phyloP scores from a whole-genome alignment of 2,113 vertebrate genomes.

The Girardinichthys multiradiatus region DNA sequence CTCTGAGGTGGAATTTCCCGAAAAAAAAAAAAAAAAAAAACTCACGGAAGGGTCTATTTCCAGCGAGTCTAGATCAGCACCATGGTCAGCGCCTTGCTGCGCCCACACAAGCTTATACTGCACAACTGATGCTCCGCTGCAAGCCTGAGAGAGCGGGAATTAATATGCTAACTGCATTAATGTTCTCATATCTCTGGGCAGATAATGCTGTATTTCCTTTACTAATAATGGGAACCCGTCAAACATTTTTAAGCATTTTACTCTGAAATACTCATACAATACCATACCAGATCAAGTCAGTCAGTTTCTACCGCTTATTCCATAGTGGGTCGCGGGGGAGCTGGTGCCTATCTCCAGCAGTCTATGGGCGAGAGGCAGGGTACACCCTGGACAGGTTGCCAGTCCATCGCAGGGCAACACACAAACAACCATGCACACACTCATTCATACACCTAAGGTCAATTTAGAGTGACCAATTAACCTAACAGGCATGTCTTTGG shows the following conservation, averaged over 20 bases:
- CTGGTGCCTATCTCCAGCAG: no score
- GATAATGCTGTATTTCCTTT: background rate
- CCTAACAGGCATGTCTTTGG: no score
- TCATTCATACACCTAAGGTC: no score
- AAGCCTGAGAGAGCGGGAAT: background rate
- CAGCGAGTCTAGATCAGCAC: slow-evolving; percentile 51
- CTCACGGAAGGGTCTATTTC: background rate
- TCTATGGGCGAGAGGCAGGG: no score
- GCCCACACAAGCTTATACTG: background rate
- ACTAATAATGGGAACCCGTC: background rate
- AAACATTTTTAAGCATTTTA: background rate
- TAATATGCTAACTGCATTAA: background rate
- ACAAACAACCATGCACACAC: no score
- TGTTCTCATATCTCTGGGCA: background rate
- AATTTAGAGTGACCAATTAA: no score
- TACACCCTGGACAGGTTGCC: no score
- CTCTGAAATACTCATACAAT: no score
- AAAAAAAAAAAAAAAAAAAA: background rate
- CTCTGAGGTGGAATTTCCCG: background rate
- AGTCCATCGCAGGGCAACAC: no score
- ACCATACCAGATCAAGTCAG: no score
- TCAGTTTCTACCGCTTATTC: no score
- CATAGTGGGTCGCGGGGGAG: no score
- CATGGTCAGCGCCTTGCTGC: slow-evolving; percentile 57
- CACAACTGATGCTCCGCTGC: background rate